Percentiles rank a stretch among this genome's conserved stretches.
These are phyloP conservation scores for Hyles vespertilio DNA, from an alignment of 1,140 invertebrate genomes.

Conservation along the genomic window DNA sequence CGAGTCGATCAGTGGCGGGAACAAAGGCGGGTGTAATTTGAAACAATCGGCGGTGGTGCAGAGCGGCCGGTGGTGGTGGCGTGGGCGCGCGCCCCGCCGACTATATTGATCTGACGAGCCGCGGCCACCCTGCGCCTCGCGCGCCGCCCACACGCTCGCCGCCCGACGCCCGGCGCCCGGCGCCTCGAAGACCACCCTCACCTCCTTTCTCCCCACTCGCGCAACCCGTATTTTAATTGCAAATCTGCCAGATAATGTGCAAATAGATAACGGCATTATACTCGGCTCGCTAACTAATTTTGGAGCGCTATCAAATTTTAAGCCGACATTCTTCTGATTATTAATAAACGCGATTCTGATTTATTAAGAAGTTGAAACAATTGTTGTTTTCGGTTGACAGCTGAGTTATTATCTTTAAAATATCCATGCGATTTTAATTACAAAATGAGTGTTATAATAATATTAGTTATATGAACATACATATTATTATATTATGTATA, in stretches of 20 bases:
- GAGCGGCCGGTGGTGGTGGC: constrained; percentile 44
- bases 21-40: constrained; percentile 71
- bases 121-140: constrained; percentile 35
- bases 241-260: constrained; percentile 73
- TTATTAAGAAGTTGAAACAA: not conserved
- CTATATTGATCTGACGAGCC: constrained; percentile 71
- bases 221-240: constrained; percentile 73
- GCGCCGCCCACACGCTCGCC: constrained; percentile 26
- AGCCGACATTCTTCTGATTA: constrained; percentile 4
- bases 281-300: constrained; percentile 65
- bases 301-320: constrained; percentile 57
- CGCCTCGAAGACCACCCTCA: constrained; percentile 32
- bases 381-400: no score
- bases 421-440: no score
- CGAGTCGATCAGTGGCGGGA: constrained; percentile 65
- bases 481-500: no score
- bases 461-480: no score
- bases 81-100: constrained; percentile 61
- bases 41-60: constrained; percentile 67
- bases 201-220: constrained; percentile 30
- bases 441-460: no score
- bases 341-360: not conserved
- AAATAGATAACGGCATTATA: constrained; percentile 74
- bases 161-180: constrained; percentile 27
- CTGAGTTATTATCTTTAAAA: no score